These are phyloP conservation scores for Tachysurus vachellii DNA, from an alignment of 2,113 vertebrate species.

Conservation along the genomic window DNA sequence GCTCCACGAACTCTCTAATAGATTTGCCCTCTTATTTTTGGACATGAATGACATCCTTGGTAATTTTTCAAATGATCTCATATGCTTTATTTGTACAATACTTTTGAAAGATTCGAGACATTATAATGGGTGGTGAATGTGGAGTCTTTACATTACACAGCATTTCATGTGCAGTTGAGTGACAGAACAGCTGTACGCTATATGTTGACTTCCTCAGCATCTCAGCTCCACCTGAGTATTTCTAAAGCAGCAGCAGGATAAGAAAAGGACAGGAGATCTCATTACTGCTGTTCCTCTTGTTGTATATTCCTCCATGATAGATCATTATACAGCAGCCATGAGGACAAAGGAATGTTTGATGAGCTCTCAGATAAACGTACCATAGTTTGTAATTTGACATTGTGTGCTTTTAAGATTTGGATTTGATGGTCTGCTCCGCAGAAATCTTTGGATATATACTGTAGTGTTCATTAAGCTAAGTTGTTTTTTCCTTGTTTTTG, in stretches of 20 bases:
- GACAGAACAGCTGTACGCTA: slow-evolving; percentile 56
- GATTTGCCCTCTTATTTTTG: slow-evolving; percentile 65
- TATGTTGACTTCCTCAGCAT: slow-evolving; percentile 25
- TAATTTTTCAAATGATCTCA: slow-evolving; percentile 71
- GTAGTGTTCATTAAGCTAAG: background rate
- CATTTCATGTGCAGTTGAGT: slow-evolving; percentile 63
- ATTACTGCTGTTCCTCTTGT: slow-evolving; percentile 66
- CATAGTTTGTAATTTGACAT: background rate
- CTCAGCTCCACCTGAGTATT: slow-evolving; percentile 30
- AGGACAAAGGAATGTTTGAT: slow-evolving; percentile 42
- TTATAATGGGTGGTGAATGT: slow-evolving; percentile 43
- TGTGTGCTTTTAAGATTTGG: background rate
- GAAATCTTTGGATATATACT: background rate
- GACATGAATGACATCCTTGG: slow-evolving; percentile 70
- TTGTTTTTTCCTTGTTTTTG: background rate
- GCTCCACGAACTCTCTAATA: slow-evolving; percentile 59
- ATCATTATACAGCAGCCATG: slow-evolving; percentile 64
- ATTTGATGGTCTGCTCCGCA: background rate
- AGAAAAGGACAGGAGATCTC: slow-evolving; percentile 68
- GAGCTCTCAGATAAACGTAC: slow-evolving; percentile 47
- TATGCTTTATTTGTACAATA: slow-evolving; percentile 60
- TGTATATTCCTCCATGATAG: slow-evolving; percentile 61
- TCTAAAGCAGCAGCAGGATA: slow-evolving; percentile 37
- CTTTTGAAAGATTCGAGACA: slow-evolving; percentile 51
- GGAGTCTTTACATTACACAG: slow-evolving; percentile 57